Conservation (phyloP, 2,113 vertebrate species). For the Thermophis baileyi region DNA sequence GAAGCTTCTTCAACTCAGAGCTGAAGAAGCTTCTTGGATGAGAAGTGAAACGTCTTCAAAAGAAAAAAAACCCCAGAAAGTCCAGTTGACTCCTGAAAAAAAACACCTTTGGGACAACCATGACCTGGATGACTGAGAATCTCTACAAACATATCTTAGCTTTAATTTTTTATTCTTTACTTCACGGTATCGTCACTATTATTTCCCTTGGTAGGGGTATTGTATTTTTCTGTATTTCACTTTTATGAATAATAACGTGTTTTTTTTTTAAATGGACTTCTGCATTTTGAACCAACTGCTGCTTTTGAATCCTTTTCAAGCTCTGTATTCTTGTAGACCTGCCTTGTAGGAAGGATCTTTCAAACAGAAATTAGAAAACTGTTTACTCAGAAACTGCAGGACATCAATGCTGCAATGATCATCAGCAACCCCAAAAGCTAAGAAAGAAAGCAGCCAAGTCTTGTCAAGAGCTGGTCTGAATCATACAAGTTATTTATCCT, state of each 20-base stretch:
- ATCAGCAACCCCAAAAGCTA: neutral
- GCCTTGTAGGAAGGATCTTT: neutral
- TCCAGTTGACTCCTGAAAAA: no score
- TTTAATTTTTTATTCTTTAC: neutral
- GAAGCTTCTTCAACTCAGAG: no score
- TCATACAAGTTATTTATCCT: neutral
- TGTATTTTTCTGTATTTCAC: neutral
- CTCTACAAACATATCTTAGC: neutral
- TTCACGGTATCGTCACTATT: neutral
- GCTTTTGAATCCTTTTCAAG: neutral
- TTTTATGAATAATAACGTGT: neutral
- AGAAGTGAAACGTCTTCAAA: no score
- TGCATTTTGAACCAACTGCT: neutral
- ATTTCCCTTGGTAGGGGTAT: neutral
- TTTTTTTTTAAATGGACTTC: neutral
- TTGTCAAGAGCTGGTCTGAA: neutral
- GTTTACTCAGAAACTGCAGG: neutral
- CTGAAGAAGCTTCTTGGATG: no score
- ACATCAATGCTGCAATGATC: neutral
- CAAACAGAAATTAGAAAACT: neutral
- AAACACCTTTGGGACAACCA: no score
- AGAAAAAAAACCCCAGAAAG: no score
- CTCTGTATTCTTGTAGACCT: neutral
- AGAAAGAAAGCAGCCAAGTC: neutral
- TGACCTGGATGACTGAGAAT: no score